Conservation (phyloP, 1,140 invertebrate genomes). For the Meloidogyne exigua region DNA sequence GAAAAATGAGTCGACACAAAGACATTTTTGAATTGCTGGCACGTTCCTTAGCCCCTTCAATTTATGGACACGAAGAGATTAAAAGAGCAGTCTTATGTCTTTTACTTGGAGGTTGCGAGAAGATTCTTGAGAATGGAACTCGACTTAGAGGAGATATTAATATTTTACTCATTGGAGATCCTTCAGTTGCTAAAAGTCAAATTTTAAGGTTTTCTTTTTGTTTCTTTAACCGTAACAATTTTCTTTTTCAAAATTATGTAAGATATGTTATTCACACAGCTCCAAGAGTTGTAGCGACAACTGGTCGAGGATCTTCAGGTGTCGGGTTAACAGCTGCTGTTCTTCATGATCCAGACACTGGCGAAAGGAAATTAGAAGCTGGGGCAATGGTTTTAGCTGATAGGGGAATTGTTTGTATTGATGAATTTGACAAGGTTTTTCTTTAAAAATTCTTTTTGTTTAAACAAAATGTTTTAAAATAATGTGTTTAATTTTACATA, state of each 20-base stretch:
- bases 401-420: conserved; percentile 95
- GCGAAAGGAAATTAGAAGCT: conserved; percentile 81
- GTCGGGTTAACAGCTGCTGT: conserved; percentile 98
- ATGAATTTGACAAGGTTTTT: conserved; percentile 89
- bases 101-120: conserved; percentile 90
- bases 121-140: conserved; percentile 89
- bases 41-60: conserved; percentile 91
- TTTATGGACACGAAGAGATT: conserved; percentile 93
- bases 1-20: conserved; percentile 71
- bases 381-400: conserved; percentile 99
- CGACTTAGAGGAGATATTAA: conserved; percentile 96
- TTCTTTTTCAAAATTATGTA: conserved; percentile 65
- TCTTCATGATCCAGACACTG: conserved; percentile 88
- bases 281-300: conserved; percentile 90
- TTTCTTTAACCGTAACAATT: no score
- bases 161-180: conserved; percentile 93
- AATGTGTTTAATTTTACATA: conserved; percentile 16
- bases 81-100: conserved; percentile 95
- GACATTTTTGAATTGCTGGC: conserved; percentile 79
- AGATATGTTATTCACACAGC: conserved; percentile 86
- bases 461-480: no score
- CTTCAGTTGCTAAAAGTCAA: conserved; percentile 97
- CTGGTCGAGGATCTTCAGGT: conserved; percentile 88
- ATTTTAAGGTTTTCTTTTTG: conserved; percentile 69
- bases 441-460: no score